These are phyloP conservation scores for Oncopodura yosiiana DNA, from an alignment of 1,140 invertebrate genomes.

Conservation along the genomic window DNA sequence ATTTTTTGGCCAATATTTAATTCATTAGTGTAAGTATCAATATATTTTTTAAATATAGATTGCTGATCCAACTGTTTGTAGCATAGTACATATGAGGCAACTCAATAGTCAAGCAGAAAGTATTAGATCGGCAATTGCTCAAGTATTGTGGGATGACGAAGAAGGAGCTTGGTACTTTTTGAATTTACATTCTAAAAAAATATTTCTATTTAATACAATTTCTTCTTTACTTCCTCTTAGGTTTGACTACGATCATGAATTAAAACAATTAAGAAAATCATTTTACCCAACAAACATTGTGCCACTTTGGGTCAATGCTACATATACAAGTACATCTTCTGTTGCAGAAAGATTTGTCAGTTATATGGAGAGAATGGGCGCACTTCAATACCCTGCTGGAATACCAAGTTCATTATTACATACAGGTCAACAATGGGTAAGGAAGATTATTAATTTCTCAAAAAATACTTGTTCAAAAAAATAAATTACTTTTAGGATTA, in stretches of 20 bases:
- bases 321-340: conserved; percentile 41
- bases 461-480: too few relatives aligned
- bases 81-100: too few relatives aligned
- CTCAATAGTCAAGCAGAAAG: too few relatives aligned
- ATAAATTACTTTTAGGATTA: too few relatives aligned
- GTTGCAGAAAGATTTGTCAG: not conserved
- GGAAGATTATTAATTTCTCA: too few relatives aligned
- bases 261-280: not conserved
- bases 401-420: conserved; percentile 63
- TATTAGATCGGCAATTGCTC: conserved; percentile 15
- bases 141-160: conserved; percentile 74
- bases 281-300: conserved; percentile 68
- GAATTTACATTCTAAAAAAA: conserved; percentile 65
- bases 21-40: too few relatives aligned
- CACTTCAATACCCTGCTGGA: conserved; percentile 48
- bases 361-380: conserved; percentile 10
- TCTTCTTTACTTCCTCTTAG: too few relatives aligned
- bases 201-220: conserved; percentile 50
- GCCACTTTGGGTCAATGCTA: conserved; percentile 70
- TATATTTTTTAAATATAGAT: too few relatives aligned
- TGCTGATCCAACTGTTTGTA: too few relatives aligned
- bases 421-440: conserved; percentile 78
- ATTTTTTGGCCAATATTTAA: too few relatives aligned
- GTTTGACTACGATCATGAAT: conserved; percentile 24
- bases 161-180: conserved; percentile 59